These are phyloP conservation scores for Mormyrus proboscirostris DNA, from an alignment of 2,797 vertebrate genomes.

Conservation along the genomic window DNA sequence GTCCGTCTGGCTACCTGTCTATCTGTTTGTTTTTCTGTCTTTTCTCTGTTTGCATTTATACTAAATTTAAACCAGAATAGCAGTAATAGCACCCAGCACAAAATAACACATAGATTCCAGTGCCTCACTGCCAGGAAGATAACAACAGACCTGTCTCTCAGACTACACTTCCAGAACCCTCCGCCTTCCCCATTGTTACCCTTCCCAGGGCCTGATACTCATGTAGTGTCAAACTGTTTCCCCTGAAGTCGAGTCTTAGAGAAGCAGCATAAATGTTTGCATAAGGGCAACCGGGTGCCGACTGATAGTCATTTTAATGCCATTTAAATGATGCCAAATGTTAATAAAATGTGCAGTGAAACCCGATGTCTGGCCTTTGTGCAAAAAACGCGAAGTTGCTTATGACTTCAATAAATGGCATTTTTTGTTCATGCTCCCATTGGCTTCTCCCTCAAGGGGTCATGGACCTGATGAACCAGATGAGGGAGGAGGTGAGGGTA, in stretches of 20 bases:
- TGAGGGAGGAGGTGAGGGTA: constrained; percentile 84
- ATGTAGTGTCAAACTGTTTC: neutral
- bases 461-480: constrained; percentile 84
- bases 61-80: neutral
- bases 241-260: neutral
- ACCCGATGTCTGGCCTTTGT: neutral
- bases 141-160: neutral
- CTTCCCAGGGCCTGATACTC: neutral
- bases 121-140: neutral
- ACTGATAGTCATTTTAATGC: neutral
- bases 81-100: neutral
- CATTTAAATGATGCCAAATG: neutral
- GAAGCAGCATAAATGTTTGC: neutral
- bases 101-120: neutral
- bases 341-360: neutral
- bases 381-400: neutral
- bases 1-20: neutral
- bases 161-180: neutral
- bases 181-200: neutral
- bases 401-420: neutral
- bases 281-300: neutral
- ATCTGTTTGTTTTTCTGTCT: neutral
- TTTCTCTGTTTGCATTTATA: neutral
- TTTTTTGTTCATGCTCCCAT: neutral
- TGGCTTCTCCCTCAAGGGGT: constrained; percentile 43